Evolutionary conservation across 30 jellyfish, hydroid and myxozoan genomes (phyloP), one percentile per base, ranked within the genome.

Genomic region (Chrysaora quinquecirrha): DNA sequence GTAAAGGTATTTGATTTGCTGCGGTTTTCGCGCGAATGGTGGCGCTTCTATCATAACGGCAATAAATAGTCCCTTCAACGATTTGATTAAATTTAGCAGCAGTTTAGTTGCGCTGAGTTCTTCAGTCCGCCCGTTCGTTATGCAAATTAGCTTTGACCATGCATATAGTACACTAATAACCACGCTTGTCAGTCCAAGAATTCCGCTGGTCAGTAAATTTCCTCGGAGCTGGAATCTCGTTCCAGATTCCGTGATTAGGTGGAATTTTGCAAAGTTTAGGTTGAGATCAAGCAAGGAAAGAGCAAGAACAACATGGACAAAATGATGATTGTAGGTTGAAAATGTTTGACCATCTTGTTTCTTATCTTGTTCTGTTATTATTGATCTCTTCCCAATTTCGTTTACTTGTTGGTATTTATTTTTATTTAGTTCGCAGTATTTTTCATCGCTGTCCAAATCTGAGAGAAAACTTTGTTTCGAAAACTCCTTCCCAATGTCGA

Each of bases 21-120:
- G 72, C 30, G 74, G 7, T 11, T 30, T 71, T 14, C 73, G 19
- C 11, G 63, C 63, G 64, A 49, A 54, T 1, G 34, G 48, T 0
- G 92, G 92, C 21, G 92, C 76, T 52, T 54, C 80, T 0, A 70
- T 50, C 85, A 82, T 82, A 9, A 50, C 43, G 33, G 54, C 69
- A 7, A 23, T 35, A 23, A 82, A 19, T 16, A 56, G 12, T 19
- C 35, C 32, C 3, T 33, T 28, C 4, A 33, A 24, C 6, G 92
- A 14, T 73, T 70, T 24, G 0, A 35, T 24, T 22, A 82, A 46
- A 18, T 82, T 32, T 46, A 7, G 31, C 22, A 80, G 30, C 3
- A 64, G 65, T 0, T 73, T 21, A 0, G 78, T 46, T 10, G 49
- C 50, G 4, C 85, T 68, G 64, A 47, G 62, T 20, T 82, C 79